Evolutionary conservation across 1,140 invertebrate species (phyloP), one percentile per base, ranked within the genome.

Genomic region (Drosophila pallidifrons): DNA sequence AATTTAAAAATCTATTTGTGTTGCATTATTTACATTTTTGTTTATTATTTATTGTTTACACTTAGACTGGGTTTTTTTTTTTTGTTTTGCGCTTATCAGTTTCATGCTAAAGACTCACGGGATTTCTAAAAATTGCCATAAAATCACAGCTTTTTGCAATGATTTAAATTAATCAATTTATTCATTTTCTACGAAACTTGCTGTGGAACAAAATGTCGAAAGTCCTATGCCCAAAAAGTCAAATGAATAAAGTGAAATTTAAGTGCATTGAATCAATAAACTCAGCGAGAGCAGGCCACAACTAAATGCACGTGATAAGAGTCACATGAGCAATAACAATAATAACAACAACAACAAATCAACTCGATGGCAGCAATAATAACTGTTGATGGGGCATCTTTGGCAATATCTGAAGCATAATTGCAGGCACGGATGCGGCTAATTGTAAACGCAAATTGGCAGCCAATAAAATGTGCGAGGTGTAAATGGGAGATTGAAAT

Each of bases 371-470:
- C 7, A 47, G 16, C 43, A 38, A 65, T 46, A 16, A 43, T 41
- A 51, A 51, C 30, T 8, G 45, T 51, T 32, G 16, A 11, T n/a
- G 30, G 25, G 45, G 55, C 45, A n/a, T 54, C 61, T 65, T 45
- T 20, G 35, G 41, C 47, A 5, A 32, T 32, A 58, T 65, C 28
- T 47, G 25, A 43, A 79, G 68, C 79, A 87, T 79, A 86, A 86
- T 79, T 85, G 68, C 28, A n/a, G 35, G 30, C 28, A 28, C 80
- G 83, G 83, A 88, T 88, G 85, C 80, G 67, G 65, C 83, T 88
- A 89, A 88, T 88, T 88, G 76, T 82, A 83, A 89, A 73, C 32
- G 74, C 74, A 88, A 88, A 88, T 88, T 88, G 83, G 49, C 80
- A 83, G 85, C 67, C 83, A 88, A 81, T 88, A 57, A 52, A 47